These are phyloP conservation scores for Phoebastria nigripes DNA, from an alignment of 2,797 vertebrate species.

Conservation along the genomic window DNA sequence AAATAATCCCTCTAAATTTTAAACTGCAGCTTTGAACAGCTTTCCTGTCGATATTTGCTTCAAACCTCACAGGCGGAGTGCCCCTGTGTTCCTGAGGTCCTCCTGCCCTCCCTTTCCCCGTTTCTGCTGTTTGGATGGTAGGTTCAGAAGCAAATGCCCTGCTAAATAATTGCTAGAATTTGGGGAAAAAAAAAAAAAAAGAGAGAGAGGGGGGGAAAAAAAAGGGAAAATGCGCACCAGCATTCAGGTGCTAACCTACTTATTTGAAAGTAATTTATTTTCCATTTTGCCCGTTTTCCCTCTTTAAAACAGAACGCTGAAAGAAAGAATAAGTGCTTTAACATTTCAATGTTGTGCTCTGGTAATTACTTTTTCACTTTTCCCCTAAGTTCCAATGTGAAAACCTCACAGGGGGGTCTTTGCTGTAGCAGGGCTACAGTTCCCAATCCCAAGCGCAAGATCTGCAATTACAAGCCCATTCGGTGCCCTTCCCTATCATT, in stretches of 20 bases:
- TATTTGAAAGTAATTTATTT: slow-evolving; percentile 60
- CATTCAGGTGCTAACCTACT: slow-evolving; percentile 55
- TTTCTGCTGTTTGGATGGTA: not conserved
- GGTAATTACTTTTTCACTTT: slow-evolving; percentile 65
- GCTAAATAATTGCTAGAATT: slow-evolving; percentile 29
- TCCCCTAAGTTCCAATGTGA: slow-evolving; percentile 52
- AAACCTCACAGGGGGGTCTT: slow-evolving; percentile 63
- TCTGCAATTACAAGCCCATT: slow-evolving; percentile 60
- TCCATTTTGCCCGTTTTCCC: slow-evolving; percentile 27
- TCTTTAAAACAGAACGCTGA: slow-evolving; percentile 21
- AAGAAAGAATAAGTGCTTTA: slow-evolving; percentile 60
- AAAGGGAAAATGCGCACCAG: not conserved
- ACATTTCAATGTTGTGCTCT: slow-evolving; percentile 60
- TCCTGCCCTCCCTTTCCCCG: not conserved
- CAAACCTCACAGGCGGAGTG: not conserved
- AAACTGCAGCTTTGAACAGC: not conserved
- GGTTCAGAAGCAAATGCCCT: not conserved
- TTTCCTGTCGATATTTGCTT: not conserved
- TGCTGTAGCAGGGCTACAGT: slow-evolving; percentile 36
- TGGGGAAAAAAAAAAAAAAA: not conserved
- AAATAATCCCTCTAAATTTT: not conserved
- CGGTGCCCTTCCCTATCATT: slow-evolving; percentile 29
- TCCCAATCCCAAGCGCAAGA: slow-evolving; percentile 27
- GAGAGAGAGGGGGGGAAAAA: too few species aligned
- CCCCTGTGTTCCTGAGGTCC: not conserved